Evolutionary conservation across 2,888 invertebrate genomes (phyloP), one percentile per base, ranked within the genome.

Genomic region (Operophtera brumata): DNA sequence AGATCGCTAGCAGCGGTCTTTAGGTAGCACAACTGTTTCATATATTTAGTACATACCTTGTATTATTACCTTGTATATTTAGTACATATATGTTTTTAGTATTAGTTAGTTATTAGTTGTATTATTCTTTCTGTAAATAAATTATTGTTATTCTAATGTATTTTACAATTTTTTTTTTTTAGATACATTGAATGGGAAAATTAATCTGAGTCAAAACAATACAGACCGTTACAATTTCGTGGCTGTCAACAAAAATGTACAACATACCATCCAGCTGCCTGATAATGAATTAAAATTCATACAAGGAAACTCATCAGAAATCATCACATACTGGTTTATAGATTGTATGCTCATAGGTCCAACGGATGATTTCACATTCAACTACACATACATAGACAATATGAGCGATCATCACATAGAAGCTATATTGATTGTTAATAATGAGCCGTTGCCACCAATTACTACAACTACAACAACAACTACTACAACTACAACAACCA

Each of bases 271-370:
- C 36, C 73, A 80, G 36, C 71, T 96, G 10, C 91, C 91, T 2
- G 78, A 91, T 20, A 89, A 92, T 12, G 96, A 96, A 77, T 69
- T 86, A 32, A 79, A 91, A 46, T 95, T 91, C 75, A 76, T 96
- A 14, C 72, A 76, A 50, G 61, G 70, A 8, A 90, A 90, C 59
- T 75, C 90, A 0, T 90, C 89, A 1, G 73, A 77, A 6, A 83
- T 94, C 10, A 78, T 91, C 25, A 94, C 94, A 0, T 94, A 93
- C 77, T 96, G 96, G 96, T 96, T 95, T 71, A 91, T 95, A 57
- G 94, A 96, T 78, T 96, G 96, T 71, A 82, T 90, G 47, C 94
- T 93, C 69, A 89, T 93, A 47, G 95, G 94, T 34, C 84, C 92
- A 59, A 92, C 93, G 0, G 84, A 88, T 47, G 92, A 93, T 69